A percentile compares a stretch with the other conserved stretches of the same genome.
These are phyloP conservation scores for Dinothrombium tinctorium DNA, from an alignment of 1,140 invertebrate genomes.

Conservation along the genomic window DNA sequence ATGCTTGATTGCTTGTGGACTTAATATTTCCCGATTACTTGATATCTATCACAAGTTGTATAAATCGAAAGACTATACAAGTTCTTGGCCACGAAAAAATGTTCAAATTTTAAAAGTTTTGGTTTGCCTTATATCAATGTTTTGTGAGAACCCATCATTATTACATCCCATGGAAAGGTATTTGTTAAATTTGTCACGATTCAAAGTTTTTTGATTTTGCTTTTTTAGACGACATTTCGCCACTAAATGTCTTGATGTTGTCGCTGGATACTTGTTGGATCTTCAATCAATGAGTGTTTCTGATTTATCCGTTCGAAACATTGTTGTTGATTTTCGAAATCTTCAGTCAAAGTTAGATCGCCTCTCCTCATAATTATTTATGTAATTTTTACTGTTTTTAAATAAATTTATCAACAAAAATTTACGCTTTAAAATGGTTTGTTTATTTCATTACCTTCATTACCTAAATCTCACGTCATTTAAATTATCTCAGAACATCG, in stretches of 20 bases:
- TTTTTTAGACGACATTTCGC: conserved; percentile 19
- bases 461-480: neutral
- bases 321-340: conserved; percentile 17
- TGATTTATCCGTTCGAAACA: conserved; percentile 15
- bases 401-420: neutral
- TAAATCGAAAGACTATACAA: conserved; percentile 21
- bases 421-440: neutral
- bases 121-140: conserved; percentile 17
- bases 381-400: neutral
- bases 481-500: neutral
- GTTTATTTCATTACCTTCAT: neutral
- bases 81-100: conserved; percentile 19
- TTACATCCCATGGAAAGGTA: conserved; percentile 20
- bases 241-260: conserved; percentile 19
- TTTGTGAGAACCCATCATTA: conserved; percentile 16
- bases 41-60: conserved; percentile 27
- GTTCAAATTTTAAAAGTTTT: conserved; percentile 21
- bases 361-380: conserved; percentile 2
- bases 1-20: conserved; percentile 22
- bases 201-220: conserved; percentile 9
- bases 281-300: conserved; percentile 20
- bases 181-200: conserved; percentile 2
- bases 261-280: conserved; percentile 23
- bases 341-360: conserved; percentile 19
- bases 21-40: conserved; percentile 22